These are phyloP conservation scores for Sorex maritimensis DNA, from an alignment of 2,797 vertebrate genomes.

Conservation along the genomic window DNA sequence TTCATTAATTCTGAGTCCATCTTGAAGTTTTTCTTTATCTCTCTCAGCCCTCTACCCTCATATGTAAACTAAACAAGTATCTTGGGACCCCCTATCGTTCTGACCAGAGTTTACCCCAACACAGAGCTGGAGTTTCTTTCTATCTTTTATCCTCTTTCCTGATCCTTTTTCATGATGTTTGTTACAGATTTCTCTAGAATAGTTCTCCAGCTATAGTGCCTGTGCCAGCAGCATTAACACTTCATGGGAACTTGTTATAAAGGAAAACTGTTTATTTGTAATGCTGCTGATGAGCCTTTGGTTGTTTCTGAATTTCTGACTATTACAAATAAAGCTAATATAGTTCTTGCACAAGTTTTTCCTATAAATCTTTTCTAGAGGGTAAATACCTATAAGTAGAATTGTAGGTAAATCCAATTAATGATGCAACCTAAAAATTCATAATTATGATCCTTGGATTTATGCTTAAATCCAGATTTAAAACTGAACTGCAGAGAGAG, in stretches of 20 bases:
- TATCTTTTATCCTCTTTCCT: conserved; percentile 31
- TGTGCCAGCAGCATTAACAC: not conserved
- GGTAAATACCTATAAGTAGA: conserved; percentile 48
- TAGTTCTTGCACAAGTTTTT: not conserved
- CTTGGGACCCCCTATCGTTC: not conserved
- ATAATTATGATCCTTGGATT: conserved; percentile 10
- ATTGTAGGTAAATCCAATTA: conserved; percentile 17
- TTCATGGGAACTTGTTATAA: not conserved
- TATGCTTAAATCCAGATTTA: not conserved
- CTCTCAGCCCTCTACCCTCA: not conserved
- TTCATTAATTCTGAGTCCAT: conserved; percentile 18
- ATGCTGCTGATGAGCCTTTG: no score
- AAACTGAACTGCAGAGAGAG: no score
- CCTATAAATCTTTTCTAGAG: conserved; percentile 21
- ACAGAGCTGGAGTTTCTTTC: conserved; percentile 33
- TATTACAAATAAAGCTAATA: no score
- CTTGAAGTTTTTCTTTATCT: conserved; percentile 50
- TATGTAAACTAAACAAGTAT: not conserved
- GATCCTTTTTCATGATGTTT: no score
- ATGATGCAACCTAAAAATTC: not conserved
- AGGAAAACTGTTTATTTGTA: conserved; percentile 32
- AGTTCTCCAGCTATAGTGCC: not conserved
- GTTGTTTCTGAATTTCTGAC: no score
- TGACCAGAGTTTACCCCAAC: conserved; percentile 2
- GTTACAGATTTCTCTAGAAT: not conserved